phyloP scores from a whole-genome alignment of 2,113 vertebrate genomes.

The Fulmarus glacialis region DNA sequence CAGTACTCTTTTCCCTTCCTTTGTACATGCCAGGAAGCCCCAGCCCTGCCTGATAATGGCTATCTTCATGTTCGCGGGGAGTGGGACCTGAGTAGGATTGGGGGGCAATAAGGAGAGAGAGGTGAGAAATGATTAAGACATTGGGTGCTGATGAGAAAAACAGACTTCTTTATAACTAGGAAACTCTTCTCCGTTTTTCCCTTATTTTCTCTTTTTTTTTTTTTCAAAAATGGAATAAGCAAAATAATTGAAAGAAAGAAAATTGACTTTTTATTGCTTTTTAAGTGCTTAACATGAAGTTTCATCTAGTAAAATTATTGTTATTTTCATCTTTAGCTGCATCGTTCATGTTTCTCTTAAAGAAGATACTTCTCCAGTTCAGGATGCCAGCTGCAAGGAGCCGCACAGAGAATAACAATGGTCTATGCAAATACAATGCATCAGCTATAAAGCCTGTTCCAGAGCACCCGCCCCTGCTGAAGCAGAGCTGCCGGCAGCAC shows the following conservation, averaged over 20 bases:
- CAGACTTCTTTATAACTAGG: neutral
- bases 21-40: neutral
- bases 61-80: neutral
- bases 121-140: neutral
- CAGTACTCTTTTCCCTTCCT: neutral
- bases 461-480: neutral
- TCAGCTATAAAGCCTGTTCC: neutral
- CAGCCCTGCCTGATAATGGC: neutral
- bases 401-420: conserved; percentile 62
- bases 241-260: conserved; percentile 69
- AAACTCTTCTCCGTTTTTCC: neutral
- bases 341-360: conserved; percentile 39
- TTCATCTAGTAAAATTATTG: conserved; percentile 68
- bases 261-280: conserved; percentile 71
- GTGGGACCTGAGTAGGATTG: neutral
- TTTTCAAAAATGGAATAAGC: conserved; percentile 31
- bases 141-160: neutral
- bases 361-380: conserved; percentile 56
- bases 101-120: neutral
- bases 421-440: conserved; percentile 47
- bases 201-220: accelerated
- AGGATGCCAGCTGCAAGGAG: conserved; percentile 68
- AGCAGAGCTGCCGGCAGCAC: neutral
- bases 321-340: conserved; percentile 71
- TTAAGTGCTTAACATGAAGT: conserved; percentile 71